These are phyloP conservation scores for Tupiocoris notatus DNA, from an alignment of 2,888 invertebrate genomes.

Conservation along the genomic window DNA sequence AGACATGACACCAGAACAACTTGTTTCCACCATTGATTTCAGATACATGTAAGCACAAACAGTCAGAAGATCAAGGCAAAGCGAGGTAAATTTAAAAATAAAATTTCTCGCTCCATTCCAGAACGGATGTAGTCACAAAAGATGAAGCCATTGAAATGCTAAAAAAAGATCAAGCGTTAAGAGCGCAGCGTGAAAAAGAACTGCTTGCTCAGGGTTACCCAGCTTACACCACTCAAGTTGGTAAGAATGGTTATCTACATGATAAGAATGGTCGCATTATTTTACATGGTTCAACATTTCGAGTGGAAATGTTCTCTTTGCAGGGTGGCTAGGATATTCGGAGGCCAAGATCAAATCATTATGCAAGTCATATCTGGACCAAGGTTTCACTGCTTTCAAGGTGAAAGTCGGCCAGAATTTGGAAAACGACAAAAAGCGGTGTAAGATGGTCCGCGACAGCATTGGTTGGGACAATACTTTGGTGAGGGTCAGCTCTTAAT, in stretches of 20 bases:
- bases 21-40: slow-evolving; percentile 85
- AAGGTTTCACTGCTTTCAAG: slow-evolving; percentile 82
- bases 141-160: slow-evolving; percentile 76
- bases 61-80: background rate
- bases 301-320: slow-evolving; percentile 10
- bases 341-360: slow-evolving; percentile 70
- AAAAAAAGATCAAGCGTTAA: slow-evolving; percentile 60
- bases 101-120: slow-evolving; percentile 55
- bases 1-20: slow-evolving; percentile 79
- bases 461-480: slow-evolving; percentile 74
- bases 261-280: background rate
- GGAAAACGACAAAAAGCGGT: slow-evolving; percentile 72
- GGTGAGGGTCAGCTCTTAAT: slow-evolving; percentile 61
- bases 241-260: slow-evolving; percentile 54
- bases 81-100: background rate
- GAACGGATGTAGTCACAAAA: slow-evolving; percentile 77
- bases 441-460: slow-evolving; percentile 68
- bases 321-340: slow-evolving; percentile 83
- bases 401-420: slow-evolving; percentile 83
- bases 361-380: slow-evolving; percentile 68
- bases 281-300: background rate
- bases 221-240: slow-evolving; percentile 83
- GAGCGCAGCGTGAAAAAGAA: slow-evolving; percentile 63
- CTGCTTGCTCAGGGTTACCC: slow-evolving; percentile 72
- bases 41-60: slow-evolving; percentile 61